Evolutionary conservation across 2,113 vertebrate genomes (phyloP), one percentile per base, ranked within the genome.

Genomic region (Pogonocichla stellata): DNA sequence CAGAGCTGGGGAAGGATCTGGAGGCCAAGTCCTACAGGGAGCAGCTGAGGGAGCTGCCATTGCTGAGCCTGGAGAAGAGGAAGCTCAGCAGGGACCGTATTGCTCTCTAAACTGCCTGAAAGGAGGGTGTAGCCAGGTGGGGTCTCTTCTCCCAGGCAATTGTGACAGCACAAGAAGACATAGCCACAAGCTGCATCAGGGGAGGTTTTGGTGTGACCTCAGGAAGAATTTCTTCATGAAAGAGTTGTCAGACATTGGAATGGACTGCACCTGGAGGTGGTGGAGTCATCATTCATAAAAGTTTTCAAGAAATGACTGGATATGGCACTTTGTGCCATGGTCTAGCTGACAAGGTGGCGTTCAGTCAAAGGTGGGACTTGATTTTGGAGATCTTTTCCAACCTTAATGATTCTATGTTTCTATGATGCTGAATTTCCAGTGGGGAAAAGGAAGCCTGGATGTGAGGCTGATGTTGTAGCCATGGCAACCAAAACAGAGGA

Each of bases 401-500:
- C 29, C 12, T 48, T 40, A 54, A 47, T 48, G 12, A 56, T 62
- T 69, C 20, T 33, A 2, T 56, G 22, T 75, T 75, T 69, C 61
- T 62, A 12, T 67, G 40, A 82, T 48, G 36, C 31, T 54, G 69
- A 69, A 91, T 65, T 85, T 70, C 70, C 74, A 77, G 4, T 58
- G 78, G 74, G 80, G 87, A 91, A 73, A 95, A 85, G 14, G 45
- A 72, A 96, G 33, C 25, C 73, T 92, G 89, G 40, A 96, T 91
- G 33, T 75, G 74, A 95, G 58, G 14, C 57, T 87, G 93, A 36
- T 75, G 42, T 14, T 96, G 91, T 96, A 96, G 85, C 71, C 90
- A 94, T 96, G 93, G 92, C 93, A 96, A 96, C 89, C 25, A 71
- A 75, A 61, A 73, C 48, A 89, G 78, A 84, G 57, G 34, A 33